Percentiles rank a stretch among this genome's conserved stretches.
Conservation (phyloP, 2,113 vertebrate genomes). For the Elephas maximus region DNA sequence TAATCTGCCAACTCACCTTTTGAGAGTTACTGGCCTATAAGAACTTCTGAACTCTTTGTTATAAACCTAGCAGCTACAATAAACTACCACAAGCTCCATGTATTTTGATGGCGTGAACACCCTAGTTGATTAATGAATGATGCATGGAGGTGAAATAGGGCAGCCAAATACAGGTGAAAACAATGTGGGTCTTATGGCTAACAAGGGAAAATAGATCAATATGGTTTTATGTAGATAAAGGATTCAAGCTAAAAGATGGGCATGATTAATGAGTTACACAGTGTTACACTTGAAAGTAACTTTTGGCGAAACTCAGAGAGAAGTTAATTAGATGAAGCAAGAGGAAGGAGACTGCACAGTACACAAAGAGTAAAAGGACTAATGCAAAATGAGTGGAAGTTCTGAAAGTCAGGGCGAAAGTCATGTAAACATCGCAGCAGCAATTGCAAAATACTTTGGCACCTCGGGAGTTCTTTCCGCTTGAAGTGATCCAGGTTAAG, state of each 20-base stretch:
- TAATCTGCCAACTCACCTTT: not conserved
- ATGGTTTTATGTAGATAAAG: not conserved
- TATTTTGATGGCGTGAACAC: not conserved
- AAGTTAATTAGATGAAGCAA: not conserved
- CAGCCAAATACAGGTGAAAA: not conserved
- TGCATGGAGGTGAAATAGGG: not conserved
- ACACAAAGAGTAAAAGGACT: not conserved
- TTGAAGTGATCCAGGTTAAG: not conserved
- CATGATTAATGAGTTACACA: not conserved
- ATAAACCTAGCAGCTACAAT: not conserved
- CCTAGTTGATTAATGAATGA: not conserved
- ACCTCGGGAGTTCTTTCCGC: not conserved
- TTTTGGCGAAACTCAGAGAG: not conserved
- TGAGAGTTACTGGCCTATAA: not conserved
- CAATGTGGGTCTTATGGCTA: not conserved
- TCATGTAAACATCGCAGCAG: not conserved
- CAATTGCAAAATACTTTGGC: fast-evolving
- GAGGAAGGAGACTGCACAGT: not conserved
- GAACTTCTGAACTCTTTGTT: not conserved
- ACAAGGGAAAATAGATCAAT: constrained; percentile 11
- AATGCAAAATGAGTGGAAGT: not conserved
- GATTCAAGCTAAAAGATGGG: not conserved
- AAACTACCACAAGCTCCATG: not conserved
- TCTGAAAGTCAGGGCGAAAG: not conserved
- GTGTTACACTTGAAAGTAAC: not conserved